These are phyloP conservation scores for Myotis lucifugus DNA, from an alignment of 2,113 vertebrate genomes.

Conservation along the genomic window DNA sequence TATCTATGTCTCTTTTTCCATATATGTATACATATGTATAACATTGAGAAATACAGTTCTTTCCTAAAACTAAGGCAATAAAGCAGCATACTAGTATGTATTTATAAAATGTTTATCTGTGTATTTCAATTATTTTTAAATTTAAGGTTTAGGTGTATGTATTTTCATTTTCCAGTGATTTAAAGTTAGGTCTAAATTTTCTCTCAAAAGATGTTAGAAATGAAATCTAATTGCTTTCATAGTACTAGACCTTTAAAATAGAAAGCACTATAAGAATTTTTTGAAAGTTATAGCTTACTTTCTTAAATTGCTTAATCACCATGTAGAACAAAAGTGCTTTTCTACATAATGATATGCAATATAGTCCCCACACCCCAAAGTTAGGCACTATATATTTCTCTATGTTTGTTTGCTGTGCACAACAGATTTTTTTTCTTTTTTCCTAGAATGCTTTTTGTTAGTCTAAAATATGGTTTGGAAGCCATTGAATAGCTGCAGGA, in stretches of 20 bases:
- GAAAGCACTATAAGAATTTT: not conserved
- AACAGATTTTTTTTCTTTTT: not conserved
- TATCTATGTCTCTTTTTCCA: not conserved
- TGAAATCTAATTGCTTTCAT: conserved; percentile 11
- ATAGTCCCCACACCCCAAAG: not conserved
- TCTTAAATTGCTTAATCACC: not conserved
- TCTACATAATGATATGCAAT: not conserved
- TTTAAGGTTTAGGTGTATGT: not conserved
- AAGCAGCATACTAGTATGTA: not conserved
- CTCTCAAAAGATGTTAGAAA: not conserved
- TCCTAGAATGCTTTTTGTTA: not conserved
- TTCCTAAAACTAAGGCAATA: not conserved
- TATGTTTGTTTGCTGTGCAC: not conserved
- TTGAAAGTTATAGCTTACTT: not conserved
- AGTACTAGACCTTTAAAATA: conserved; percentile 5
- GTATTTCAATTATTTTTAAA: conserved; percentile 23
- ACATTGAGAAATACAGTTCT: not conserved
- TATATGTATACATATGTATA: conserved; percentile 9
- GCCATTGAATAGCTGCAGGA: not conserved
- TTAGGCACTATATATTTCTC: not conserved
- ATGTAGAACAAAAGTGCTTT: not conserved
- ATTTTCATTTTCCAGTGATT: conserved; percentile 5
- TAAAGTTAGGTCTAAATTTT: conserved; percentile 14
- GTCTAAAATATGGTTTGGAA: conserved; percentile 51
- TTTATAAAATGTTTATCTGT: not conserved